Conservation (phyloP, 2,888 invertebrate genomes). For the Syritta pipiens region DNA sequence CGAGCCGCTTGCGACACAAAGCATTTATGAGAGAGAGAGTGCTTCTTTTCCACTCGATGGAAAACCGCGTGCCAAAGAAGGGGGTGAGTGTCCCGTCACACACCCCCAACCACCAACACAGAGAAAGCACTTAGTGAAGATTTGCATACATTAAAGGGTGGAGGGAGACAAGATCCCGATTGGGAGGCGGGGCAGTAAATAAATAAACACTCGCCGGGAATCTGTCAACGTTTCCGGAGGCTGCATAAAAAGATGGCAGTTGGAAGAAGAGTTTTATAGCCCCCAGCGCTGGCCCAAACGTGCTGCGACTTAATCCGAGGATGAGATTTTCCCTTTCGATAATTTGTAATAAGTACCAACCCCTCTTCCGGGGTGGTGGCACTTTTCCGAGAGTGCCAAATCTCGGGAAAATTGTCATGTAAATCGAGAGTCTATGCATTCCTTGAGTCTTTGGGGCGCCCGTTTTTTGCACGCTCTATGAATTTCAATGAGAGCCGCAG, state of each 20-base stretch:
- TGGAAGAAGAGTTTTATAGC: background rate
- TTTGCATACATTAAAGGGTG: conserved; percentile 23
- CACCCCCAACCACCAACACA: background rate
- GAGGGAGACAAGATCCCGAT: background rate
- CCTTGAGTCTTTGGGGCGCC: background rate
- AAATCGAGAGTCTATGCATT: background rate
- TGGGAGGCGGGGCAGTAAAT: background rate
- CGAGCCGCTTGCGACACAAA: background rate
- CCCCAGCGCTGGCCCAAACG: background rate
- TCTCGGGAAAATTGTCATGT: background rate
- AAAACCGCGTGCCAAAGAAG: background rate
- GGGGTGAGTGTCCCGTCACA: background rate
- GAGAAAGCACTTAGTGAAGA: conserved; percentile 3
- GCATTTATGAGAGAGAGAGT: conserved; percentile 5
- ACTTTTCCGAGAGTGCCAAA: background rate
- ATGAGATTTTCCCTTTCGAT: background rate
- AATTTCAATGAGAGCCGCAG: conserved; percentile 14
- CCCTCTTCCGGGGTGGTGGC: background rate
- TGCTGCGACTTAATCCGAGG: conserved; percentile 9
- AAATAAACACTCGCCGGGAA: conserved; percentile 28
- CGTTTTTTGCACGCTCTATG: conserved; percentile 1
- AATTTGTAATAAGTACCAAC: conserved; percentile 12
- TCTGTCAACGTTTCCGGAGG: too few relatives aligned
- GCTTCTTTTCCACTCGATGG: background rate
- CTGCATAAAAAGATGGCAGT: background rate